Base-by-base conservation (phyloP, 1,140 invertebrate species). In the Proctacanthus coquilletti region DNA sequence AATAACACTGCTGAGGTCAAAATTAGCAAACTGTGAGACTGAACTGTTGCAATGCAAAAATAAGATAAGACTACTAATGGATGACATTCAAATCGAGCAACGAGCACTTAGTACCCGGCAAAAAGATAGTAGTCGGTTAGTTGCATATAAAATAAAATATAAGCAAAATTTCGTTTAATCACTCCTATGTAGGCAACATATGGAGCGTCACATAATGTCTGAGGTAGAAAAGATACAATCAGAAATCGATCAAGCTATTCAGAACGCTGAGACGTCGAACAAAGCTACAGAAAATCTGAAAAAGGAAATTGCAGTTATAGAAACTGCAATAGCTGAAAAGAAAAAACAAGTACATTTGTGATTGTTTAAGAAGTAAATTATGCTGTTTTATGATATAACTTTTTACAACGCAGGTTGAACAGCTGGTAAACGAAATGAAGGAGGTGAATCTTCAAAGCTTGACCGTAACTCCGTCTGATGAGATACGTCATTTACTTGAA, bases 361-460 rank as follows among this genome's bases (percentile, higher is more conserved):
- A 23, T 4, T 10, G 8, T 34, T 23, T 18, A 8, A 34, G 8
- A 9, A 18, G 18, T 34, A 5, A 15, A 34, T 14, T 4, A 19
- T 18, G 13, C 14, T 19, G 8, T 34, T 20, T 15, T 15, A 10
- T 8, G 15, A 18, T 21, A 6, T 10, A 18, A 19, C 11, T 34
- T 21, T 21, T 19, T 8, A 27, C 34, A 18, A 23, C 36, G 11
- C 34, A 47, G 64, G 78, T 89, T 15, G 85, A 88, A 47, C 69
- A 77, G 44, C 61, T 92, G 38, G 82, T 89, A 5, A 70, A 79
- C 19, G 84, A 91, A 51, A 87, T 92, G 78, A 88, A 92, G 60
- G 83, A 89, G 55, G 85, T 84, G 2, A 93, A 93, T 63, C 62
- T 92, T 20, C 79, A 86, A 61, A 86, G 82, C 58, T 63, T 92